These are phyloP conservation scores for Andrena trimmerana DNA, from an alignment of 2,888 invertebrate genomes.

Conservation along the genomic window DNA sequence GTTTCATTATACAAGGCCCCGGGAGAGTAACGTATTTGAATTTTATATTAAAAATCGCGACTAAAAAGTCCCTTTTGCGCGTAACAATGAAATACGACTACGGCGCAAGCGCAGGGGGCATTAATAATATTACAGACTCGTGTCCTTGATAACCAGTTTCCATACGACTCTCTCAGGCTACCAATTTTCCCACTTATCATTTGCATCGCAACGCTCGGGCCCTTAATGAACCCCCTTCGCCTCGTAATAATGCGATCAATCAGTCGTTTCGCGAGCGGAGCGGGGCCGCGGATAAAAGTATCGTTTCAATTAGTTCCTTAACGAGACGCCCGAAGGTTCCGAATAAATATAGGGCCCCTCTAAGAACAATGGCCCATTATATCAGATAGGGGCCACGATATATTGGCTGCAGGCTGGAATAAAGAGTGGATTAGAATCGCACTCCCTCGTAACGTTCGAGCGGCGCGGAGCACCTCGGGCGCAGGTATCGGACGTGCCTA, in stretches of 20 bases:
- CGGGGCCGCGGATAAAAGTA: conserved; percentile 7
- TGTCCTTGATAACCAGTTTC: conserved; percentile 50
- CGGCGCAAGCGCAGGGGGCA: neutral
- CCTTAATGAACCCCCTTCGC: conserved; percentile 30
- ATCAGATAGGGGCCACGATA: conserved; percentile 18
- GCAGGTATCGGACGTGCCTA: conserved; percentile 53
- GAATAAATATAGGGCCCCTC: conserved; percentile 28
- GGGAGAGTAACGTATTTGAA: conserved; percentile 20
- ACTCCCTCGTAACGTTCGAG: conserved; percentile 12
- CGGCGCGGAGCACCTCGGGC: conserved; percentile 1
- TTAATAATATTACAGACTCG: conserved; percentile 20
- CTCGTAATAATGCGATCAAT: conserved; percentile 46
- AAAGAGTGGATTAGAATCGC: conserved; percentile 52
- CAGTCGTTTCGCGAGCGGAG: conserved; percentile 16
- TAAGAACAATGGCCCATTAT: conserved; percentile 51
- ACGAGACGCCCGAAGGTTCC: conserved; percentile 48
- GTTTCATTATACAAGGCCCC: conserved; percentile 4
- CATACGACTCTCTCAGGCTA: conserved; percentile 3
- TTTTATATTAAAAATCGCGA: conserved; percentile 4
- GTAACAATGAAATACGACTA: conserved; percentile 34
- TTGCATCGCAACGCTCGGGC: neutral
- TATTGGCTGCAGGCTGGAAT: conserved; percentile 38
- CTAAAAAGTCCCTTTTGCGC: conserved; percentile 19
- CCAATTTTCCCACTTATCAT: conserved; percentile 42
- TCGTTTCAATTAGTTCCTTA: conserved; percentile 52